Evolutionary conservation across 1,140 invertebrate genomes (phyloP).

Genomic region (Pseudobourletiella spinata): DNA sequence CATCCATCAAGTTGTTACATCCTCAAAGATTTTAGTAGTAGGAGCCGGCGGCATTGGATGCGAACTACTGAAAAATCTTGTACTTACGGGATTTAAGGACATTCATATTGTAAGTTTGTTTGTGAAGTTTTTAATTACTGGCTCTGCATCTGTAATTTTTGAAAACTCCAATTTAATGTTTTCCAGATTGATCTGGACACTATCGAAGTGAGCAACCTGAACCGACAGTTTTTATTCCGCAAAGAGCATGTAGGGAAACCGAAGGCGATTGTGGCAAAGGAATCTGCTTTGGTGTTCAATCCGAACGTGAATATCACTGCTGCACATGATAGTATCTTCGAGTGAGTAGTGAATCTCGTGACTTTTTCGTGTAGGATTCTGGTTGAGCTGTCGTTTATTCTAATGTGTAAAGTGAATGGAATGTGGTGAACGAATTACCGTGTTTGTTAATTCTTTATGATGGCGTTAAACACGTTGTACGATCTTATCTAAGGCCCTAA

Average conservation of each 20-base stretch:
- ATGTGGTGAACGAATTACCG: too few species aligned
- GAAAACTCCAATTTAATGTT: neutral
- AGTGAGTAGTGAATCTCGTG: too few species aligned
- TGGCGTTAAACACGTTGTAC: too few species aligned
- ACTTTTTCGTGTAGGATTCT: too few species aligned
- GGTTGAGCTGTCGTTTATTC: too few species aligned
- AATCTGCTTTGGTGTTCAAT: slow-evolving; percentile 81
- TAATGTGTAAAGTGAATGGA: too few species aligned
- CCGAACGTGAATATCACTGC: slow-evolving; percentile 77
- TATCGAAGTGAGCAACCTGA: slow-evolving; percentile 98
- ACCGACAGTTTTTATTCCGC: slow-evolving; percentile 95
- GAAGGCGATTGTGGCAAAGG: slow-evolving; percentile 78
- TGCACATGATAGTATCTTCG: slow-evolving; percentile 88
- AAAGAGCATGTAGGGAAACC: slow-evolving; percentile 96
- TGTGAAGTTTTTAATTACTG: neutral
- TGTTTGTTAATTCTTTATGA: too few species aligned
- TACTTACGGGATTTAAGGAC: slow-evolving; percentile 82
- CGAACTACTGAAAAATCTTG: slow-evolving; percentile 95
- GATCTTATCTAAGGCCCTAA: too few species aligned
- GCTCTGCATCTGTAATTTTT: neutral
- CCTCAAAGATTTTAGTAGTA: slow-evolving; percentile 71
- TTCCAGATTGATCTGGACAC: slow-evolving; percentile 97
- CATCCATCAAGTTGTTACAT: slow-evolving; percentile 44
- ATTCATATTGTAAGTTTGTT: slow-evolving; percentile 79
- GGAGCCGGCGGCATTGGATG: slow-evolving; percentile 99